Evolutionary conservation across 2,113 vertebrate species (phyloP).

Genomic region (Bos taurus): ARS-UCD2.0 NC_037343.1:64630501-64631000

Average conservation of each 20-base stretch:
- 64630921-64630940: neutral
- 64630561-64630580: neutral
- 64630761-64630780: neutral
- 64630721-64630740: neutral
- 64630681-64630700: neutral
- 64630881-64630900: neutral
- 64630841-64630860: neutral
- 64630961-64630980: neutral
- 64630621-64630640: neutral
- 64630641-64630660: neutral
- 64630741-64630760: neutral
- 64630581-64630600: neutral
- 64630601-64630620: neutral
- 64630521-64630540: neutral
- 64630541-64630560: neutral
- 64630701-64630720: neutral
- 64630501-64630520: neutral
- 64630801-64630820: neutral
- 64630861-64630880: neutral
- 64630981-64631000: neutral
- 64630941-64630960: neutral
- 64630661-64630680: neutral
- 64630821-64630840: rapidly evolving
- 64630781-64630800: neutral
- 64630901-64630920: neutral